A percentile compares a stretch with the other conserved stretches of the same genome.
Evolutionary conservation across 2,113 vertebrate genomes (phyloP).

Genomic region (Rhagologus leucostigma): DNA sequence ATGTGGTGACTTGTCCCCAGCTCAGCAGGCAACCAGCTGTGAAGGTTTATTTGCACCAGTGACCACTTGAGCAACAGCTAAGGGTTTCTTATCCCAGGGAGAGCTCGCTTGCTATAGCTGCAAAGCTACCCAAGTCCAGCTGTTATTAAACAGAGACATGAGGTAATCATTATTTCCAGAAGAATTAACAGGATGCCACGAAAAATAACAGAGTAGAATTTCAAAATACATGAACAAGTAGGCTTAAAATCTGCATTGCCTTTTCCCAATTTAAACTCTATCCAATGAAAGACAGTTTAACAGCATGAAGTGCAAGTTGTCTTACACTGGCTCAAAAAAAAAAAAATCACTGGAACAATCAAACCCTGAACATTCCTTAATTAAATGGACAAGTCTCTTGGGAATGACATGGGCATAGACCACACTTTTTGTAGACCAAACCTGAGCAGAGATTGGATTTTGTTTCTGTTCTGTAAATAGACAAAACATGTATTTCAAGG

Average conservation of each 20-base stretch:
- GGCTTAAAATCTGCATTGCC: neutral
- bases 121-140: neutral
- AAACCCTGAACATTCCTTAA: neutral
- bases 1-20: neutral
- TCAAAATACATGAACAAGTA: neutral
- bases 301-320: neutral
- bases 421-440: neutral
- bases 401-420: neutral
- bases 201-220: neutral
- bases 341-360: neutral
- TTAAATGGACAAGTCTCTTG: neutral
- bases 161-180: constrained; percentile 12
- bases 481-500: neutral
- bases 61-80: neutral
- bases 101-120: neutral
- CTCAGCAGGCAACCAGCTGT: neutral
- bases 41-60: neutral
- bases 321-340: neutral
- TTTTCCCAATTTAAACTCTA: neutral
- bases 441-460: constrained; percentile 23
- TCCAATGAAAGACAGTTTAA: neutral
- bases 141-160: neutral
- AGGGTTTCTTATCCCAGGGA: neutral
- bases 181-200: neutral
- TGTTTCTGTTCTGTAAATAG: neutral